Percentiles rank a stretch among this genome's conserved stretches.
phyloP scores from a whole-genome alignment of 2,888 invertebrate genomes.

The Icerya purchasi region DNA sequence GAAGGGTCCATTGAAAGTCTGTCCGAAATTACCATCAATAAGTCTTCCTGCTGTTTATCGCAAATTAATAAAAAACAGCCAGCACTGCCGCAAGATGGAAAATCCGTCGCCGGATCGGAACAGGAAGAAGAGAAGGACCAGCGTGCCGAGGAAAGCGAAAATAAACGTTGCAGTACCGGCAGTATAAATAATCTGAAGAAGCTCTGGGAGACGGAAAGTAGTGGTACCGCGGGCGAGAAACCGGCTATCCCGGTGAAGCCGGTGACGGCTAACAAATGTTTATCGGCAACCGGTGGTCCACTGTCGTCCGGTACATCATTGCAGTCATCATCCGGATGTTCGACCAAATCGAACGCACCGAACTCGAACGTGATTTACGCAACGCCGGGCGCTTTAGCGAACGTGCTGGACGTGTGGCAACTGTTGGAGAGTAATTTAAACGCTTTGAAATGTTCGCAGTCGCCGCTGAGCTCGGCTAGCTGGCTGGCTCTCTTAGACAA shows the following conservation, averaged over 20 bases:
- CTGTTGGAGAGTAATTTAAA: conserved; percentile 41
- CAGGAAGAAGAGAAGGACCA: conserved; percentile 7
- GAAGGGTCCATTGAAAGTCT: conserved; percentile 39
- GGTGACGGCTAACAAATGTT: conserved; percentile 26
- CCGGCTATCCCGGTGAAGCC: conserved; percentile 45
- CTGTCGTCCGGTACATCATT: not conserved
- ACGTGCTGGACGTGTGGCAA: conserved; percentile 41
- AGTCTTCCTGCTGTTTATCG: conserved; percentile 22
- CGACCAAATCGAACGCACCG: not conserved
- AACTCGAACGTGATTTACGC: conserved; percentile 46
- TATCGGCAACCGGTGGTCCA: conserved; percentile 27
- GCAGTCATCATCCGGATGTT: not conserved
- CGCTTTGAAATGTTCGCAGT: conserved; percentile 33
- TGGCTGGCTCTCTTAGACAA: conserved; percentile 62
- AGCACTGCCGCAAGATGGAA: conserved; percentile 18
- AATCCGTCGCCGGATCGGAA: not conserved
- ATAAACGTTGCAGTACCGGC: conserved; percentile 74
- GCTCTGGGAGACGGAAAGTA: conserved; percentile 60
- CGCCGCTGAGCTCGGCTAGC: conserved; percentile 36
- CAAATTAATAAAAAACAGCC: conserved; percentile 19
- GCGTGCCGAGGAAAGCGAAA: conserved; percentile 41
- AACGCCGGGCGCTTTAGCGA: conserved; percentile 37
- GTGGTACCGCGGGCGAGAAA: conserved; percentile 26
- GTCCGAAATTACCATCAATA: conserved; percentile 46
- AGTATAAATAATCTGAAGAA: conserved; percentile 81